These are phyloP conservation scores for Zaprionus tsacasi DNA, from an alignment of 1,140 invertebrate genomes.

Conservation along the genomic window DNA sequence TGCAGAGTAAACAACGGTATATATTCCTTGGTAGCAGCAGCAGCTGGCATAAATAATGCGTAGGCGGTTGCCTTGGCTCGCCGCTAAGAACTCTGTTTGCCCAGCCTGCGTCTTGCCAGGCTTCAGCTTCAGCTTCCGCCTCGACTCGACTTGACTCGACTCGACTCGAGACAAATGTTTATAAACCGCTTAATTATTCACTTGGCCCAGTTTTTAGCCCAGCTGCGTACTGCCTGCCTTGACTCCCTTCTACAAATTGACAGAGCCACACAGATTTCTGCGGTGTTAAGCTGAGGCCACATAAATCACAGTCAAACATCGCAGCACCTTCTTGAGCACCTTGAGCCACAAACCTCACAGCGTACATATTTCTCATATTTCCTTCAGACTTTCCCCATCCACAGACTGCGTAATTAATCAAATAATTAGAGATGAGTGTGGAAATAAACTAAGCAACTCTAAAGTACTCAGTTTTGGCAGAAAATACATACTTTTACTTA, in stretches of 20 bases:
- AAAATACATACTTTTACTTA: neutral
- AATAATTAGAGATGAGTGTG: neutral
- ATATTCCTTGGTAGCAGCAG: conserved; percentile 1
- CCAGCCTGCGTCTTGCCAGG: conserved; percentile 21
- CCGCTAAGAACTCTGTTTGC: conserved; percentile 41
- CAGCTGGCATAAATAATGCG: conserved; percentile 56
- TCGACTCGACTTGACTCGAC: neutral
- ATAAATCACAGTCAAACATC: conserved; percentile 65
- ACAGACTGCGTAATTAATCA: neutral
- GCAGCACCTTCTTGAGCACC: neutral
- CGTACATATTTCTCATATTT: conserved; percentile 36
- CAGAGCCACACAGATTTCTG: conserved; percentile 75
- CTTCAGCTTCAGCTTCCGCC: conserved; percentile 10
- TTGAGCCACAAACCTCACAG: neutral
- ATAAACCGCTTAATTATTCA: conserved; percentile 83
- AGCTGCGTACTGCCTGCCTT: conserved; percentile 23
- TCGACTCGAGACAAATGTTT: conserved; percentile 75
- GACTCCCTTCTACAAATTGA: conserved; percentile 65
- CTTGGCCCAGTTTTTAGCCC: conserved; percentile 71
- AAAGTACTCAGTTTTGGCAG: neutral
- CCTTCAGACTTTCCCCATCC: neutral
- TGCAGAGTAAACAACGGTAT: conserved; percentile 27
- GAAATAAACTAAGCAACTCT: neutral
- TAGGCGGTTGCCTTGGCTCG: conserved; percentile 32
- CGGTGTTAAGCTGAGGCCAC: conserved; percentile 72